Base-by-base conservation (phyloP, 2,888 invertebrate genomes). In the Troides helena region DNA sequence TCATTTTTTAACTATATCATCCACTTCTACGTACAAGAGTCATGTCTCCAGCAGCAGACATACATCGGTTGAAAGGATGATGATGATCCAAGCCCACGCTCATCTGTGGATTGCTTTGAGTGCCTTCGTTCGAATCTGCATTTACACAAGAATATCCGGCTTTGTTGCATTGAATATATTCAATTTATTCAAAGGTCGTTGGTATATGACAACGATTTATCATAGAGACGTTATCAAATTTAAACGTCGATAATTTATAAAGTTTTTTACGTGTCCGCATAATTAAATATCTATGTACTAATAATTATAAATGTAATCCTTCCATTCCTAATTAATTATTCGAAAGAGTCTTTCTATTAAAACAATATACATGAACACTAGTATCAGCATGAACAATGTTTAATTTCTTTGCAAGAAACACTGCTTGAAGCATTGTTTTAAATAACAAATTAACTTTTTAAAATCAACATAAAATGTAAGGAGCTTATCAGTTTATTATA, bases 141-240 rank as follows among this genome's bases (percentile, higher is more conserved):
- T 60, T 59, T 50, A 43, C 43, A 25, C 59, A 46, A 18, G 25
- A 59, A 65, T 57, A 46, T 66, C 60, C 66, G 59, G 66, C 30
- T 66, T 30, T 58, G 59, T 25, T 30, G 46, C 23, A 50, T 7
- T 65, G 59, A 57, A n/a, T 21, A 21, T 23, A 21, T 57, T 8
- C 2, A n/a, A 43, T 56, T 62, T 62, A 67, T 62, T 67, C 61
- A 62, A 61, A 67, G 58, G 65, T 65, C 62, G 43, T 17, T 50
- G 56, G 39, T 56, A 62, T 39, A 67, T 43, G 56, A 62, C 62
- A 57, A 53, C 36, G n/a, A 61, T 62, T 62, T 62, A 67, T 67
- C 56, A 62, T 39, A 67, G 62, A 56, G 67, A 43, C 62, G 57
- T 50, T 50, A 50, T 50, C 18, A 14, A 50, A 50, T 50, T 50